Evolutionary conservation across 1,140 invertebrate species (phyloP).

Genomic region (Drosophila watanabei): DNA sequence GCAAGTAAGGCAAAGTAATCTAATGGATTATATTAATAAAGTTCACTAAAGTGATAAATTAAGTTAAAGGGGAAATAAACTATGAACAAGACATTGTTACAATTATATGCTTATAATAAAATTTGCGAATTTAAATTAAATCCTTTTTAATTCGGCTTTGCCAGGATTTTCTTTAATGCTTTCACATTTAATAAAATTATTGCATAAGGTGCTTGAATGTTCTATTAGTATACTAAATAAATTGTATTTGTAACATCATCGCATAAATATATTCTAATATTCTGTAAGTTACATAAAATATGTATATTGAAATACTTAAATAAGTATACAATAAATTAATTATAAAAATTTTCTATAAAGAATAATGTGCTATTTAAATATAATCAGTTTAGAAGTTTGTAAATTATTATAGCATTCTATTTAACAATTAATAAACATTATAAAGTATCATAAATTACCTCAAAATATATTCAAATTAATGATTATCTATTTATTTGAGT

Average conservation of each 20-base stretch:
- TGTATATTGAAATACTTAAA: neutral
- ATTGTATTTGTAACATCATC: too few species aligned
- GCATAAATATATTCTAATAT: too few species aligned
- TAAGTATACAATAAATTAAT: neutral
- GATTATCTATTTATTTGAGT: slow-evolving; percentile 14
- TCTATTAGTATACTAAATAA: too few species aligned
- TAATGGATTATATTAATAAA: neutral
- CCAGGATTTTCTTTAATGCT: too few species aligned
- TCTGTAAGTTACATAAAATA: neutral
- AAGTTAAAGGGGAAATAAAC: neutral
- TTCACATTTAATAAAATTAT: too few species aligned
- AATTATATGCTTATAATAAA: too few species aligned
- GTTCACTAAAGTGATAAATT: neutral
- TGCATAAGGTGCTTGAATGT: too few species aligned
- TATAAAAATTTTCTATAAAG: neutral
- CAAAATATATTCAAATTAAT: slow-evolving; percentile 1
- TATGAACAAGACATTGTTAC: too few species aligned
- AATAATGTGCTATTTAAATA: neutral
- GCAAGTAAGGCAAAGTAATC: too few species aligned
- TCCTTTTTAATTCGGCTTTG: too few species aligned
- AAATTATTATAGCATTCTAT: neutral
- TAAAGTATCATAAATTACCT: neutral
- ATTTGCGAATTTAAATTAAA: too few species aligned
- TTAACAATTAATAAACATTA: neutral
- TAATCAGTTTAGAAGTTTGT: neutral